Conservation (phyloP, 2,888 invertebrate genomes). For the Antheraea yamamai region DNA sequence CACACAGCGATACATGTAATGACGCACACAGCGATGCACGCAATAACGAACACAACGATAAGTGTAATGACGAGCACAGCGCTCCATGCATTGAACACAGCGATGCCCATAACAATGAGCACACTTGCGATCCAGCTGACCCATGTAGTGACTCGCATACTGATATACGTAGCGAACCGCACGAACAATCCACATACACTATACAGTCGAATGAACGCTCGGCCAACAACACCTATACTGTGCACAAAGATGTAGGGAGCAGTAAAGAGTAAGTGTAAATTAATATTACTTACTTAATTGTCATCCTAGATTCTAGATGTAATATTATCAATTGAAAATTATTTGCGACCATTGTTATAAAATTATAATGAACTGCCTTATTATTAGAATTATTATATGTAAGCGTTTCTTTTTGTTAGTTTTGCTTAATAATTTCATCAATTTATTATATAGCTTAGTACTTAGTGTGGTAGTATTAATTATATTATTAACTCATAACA, state of each 20-base stretch:
- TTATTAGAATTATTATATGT: background rate
- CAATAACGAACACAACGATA: constrained; percentile 33
- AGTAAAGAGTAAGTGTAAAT: constrained; percentile 63
- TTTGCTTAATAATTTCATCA: background rate
- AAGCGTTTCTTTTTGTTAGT: background rate
- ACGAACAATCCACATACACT: constrained; percentile 55
- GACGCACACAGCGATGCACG: constrained; percentile 34
- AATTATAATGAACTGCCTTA: background rate
- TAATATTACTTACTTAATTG: background rate
- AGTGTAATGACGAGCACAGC: constrained; percentile 31
- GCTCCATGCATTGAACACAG: constrained; percentile 21
- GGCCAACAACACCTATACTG: constrained; percentile 55
- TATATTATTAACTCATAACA: background rate
- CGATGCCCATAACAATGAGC: background rate
- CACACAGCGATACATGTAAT: constrained; percentile 33
- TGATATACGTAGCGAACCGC: constrained; percentile 26
- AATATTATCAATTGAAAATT: too few species aligned
- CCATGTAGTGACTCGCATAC: background rate
- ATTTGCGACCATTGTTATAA: too few species aligned
- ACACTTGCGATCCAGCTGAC: background rate
- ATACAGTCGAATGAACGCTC: constrained; percentile 45
- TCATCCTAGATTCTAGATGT: background rate
- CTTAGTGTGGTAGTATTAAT: too few species aligned
- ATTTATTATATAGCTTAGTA: background rate
- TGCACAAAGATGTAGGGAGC: constrained; percentile 55